Evolutionary conservation across 2,888 invertebrate species (phyloP).

Genomic region (Saturnia japonica): DNA sequence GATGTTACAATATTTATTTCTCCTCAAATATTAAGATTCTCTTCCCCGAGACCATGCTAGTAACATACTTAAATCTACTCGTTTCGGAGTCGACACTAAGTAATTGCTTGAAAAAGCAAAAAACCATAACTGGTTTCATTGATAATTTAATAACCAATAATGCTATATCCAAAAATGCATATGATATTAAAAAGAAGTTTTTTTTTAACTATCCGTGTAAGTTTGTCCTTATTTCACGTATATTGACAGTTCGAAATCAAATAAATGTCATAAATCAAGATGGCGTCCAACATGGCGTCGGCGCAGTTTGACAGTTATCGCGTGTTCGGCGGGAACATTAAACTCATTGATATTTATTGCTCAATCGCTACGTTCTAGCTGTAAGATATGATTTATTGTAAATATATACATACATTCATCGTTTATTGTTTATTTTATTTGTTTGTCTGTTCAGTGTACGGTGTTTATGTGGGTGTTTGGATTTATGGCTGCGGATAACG

Average conservation of each 20-base stretch:
- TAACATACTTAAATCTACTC: no score
- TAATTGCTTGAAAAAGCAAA: no score
- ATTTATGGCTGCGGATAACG: conserved; percentile 20
- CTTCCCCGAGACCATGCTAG: no score
- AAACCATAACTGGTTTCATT: no score
- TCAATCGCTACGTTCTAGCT: conserved; percentile 61
- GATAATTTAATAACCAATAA: no score
- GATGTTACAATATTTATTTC: no score
- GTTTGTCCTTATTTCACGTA: conserved; percentile 44
- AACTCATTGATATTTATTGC: conserved; percentile 81
- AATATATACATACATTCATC: conserved; percentile 68
- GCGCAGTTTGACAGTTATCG: conserved; percentile 73
- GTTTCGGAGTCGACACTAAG: no score
- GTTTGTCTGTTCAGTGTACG: conserved; percentile 30
- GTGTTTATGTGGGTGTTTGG: conserved; percentile 22
- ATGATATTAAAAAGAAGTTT: background rate
- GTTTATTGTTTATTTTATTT: conserved; percentile 65
- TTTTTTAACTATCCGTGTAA: background rate
- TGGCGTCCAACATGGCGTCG: conserved; percentile 75
- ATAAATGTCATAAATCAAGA: conserved; percentile 75
- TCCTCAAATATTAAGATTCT: no score
- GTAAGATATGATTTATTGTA: conserved; percentile 70
- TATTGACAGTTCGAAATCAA: conserved; percentile 65
- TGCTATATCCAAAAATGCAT: background rate
- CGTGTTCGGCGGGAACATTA: conserved; percentile 77